phyloP scores from a whole-genome alignment of 1,140 invertebrate species.

The Euura saliciscinereae region DNA sequence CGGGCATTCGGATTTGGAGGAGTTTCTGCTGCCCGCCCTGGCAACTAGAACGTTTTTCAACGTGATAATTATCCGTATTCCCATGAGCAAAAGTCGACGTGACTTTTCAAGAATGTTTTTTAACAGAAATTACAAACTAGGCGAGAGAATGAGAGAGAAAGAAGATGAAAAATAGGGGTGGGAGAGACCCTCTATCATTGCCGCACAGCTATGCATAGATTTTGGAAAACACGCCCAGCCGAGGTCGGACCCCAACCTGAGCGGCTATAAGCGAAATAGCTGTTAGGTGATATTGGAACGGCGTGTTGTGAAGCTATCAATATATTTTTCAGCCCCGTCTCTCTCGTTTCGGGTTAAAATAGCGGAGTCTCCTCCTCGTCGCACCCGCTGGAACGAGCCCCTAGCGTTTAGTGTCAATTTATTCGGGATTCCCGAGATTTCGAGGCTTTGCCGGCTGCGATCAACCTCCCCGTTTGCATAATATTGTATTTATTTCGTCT shows the following conservation, averaged over 20 bases:
- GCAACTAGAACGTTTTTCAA: constrained; percentile 52
- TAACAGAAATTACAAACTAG: background rate
- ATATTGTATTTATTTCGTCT: constrained; percentile 62
- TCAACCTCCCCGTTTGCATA: constrained; percentile 57
- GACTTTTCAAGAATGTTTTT: too few species aligned
- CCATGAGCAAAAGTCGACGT: constrained; percentile 36
- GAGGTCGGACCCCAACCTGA: constrained; percentile 11
- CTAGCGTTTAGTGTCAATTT: constrained; percentile 59
- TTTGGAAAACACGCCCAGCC: constrained; percentile 35
- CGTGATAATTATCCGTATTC: constrained; percentile 60
- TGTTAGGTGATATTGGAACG: constrained; percentile 50
- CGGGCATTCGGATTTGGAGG: constrained; percentile 40
- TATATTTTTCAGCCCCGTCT: constrained; percentile 31
- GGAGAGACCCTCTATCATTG: constrained; percentile 9
- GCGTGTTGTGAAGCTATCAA: constrained; percentile 41
- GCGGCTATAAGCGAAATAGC: constrained; percentile 46
- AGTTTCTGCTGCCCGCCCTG: constrained; percentile 45
- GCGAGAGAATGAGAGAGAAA: background rate
- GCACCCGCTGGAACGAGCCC: constrained; percentile 27
- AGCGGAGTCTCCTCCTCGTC: constrained; percentile 15
- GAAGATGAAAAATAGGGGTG: background rate
- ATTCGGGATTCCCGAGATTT: constrained; percentile 60
- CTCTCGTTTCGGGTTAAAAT: constrained; percentile 18
- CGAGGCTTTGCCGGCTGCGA: constrained; percentile 43
- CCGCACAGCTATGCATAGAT: constrained; percentile 43